Evolutionary conservation across 2,113 vertebrate genomes (phyloP).

Genomic region (Trachemys scripta): DNA sequence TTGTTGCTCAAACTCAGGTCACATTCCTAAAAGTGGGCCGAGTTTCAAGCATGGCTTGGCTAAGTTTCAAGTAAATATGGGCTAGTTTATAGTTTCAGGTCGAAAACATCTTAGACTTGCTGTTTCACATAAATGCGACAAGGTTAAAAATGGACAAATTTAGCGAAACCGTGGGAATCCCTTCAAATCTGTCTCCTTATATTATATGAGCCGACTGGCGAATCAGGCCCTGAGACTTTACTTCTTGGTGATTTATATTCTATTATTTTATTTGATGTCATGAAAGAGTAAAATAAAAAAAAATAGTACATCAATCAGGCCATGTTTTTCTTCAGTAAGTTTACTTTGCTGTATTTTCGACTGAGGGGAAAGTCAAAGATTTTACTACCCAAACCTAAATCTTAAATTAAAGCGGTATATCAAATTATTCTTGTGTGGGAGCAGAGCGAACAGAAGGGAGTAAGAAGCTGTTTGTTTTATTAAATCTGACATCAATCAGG

Average conservation of each 20-base stretch:
- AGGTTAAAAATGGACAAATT: constrained; percentile 28
- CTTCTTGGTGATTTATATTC: constrained; percentile 28
- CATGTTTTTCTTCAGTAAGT: constrained; percentile 29
- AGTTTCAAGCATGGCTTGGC: constrained; percentile 42
- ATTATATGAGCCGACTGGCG: neutral
- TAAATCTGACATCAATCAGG: neutral
- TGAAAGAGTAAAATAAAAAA: neutral
- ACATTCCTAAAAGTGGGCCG: constrained; percentile 27
- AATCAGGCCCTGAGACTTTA: neutral
- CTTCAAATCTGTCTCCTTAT: constrained; percentile 23
- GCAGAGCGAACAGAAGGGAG: constrained; percentile 27
- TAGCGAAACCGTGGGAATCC: constrained; percentile 35
- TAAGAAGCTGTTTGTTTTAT: constrained; percentile 19
- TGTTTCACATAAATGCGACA: neutral
- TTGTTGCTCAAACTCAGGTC: neutral
- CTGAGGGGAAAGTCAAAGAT: constrained; percentile 44
- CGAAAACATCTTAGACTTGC: neutral
- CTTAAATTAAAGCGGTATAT: constrained; percentile 48
- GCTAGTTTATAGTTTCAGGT: constrained; percentile 51
- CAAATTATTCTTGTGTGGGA: constrained; percentile 48
- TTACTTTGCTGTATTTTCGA: constrained; percentile 44
- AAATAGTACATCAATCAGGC: neutral
- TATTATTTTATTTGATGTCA: constrained; percentile 21
- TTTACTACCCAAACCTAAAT: constrained; percentile 40
- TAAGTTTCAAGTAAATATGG: constrained; percentile 14